These are phyloP conservation scores for Proctacanthus coquilletti DNA, from an alignment of 1,140 invertebrate genomes.

Conservation along the genomic window DNA sequence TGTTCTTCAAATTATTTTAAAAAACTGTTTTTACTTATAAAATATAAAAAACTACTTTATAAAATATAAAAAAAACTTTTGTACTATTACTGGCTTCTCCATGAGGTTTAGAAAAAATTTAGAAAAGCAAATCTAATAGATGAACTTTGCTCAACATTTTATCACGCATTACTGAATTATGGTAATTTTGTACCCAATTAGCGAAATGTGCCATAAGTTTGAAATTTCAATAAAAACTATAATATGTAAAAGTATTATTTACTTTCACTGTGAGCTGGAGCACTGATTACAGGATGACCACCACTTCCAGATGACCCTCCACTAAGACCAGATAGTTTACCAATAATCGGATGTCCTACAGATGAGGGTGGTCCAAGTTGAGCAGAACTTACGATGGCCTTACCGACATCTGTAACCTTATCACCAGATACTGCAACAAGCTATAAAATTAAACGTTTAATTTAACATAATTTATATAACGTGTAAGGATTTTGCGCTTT, in stretches of 20 bases:
- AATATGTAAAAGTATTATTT: slow-evolving; percentile 13
- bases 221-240: too few relatives aligned
- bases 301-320: slow-evolving; percentile 23
- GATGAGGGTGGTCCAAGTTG: slow-evolving; percentile 39
- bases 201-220: too few relatives aligned
- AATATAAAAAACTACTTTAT: too few relatives aligned
- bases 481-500: background rate
- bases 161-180: too few relatives aligned
- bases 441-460: slow-evolving; percentile 2
- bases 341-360: slow-evolving; percentile 13
- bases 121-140: too few relatives aligned
- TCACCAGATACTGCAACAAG: slow-evolving; percentile 39
- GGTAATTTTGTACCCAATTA: too few relatives aligned
- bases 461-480: background rate
- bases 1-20: too few relatives aligned
- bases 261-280: slow-evolving; percentile 24
- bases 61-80: too few relatives aligned
- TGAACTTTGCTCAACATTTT: too few relatives aligned
- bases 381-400: slow-evolving; percentile 54
- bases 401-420: slow-evolving; percentile 56
- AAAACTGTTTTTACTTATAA: too few relatives aligned
- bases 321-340: slow-evolving; percentile 19
- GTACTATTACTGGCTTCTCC: too few relatives aligned
- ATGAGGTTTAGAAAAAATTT: too few relatives aligned
- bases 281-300: slow-evolving; percentile 9